Evolutionary conservation across 2,888 invertebrate species (phyloP), one percentile per base, ranked within the genome.

Genomic region (Meghimatium bilineatum): DNA sequence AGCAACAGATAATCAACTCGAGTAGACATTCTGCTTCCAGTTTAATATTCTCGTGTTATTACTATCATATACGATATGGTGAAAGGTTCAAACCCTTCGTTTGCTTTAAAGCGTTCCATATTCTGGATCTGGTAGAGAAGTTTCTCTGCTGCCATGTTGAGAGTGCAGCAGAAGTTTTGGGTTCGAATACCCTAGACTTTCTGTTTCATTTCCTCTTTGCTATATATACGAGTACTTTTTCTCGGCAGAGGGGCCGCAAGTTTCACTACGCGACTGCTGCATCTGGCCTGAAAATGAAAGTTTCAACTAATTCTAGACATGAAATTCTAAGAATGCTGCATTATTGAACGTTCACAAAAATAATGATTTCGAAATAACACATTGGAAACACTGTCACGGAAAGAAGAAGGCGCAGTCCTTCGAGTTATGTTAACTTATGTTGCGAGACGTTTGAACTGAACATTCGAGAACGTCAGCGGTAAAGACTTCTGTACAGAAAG

Each of bases 281-380:
- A 72, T 38, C 32, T 81, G 56, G 44, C 81, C 81, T 81, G 81
- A 60, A 81, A 74, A 8, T 26, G 44, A 10, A 79, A 63, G n/a
- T 63, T 8, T 26, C 3, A 63, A 23, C 60, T 63, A 5, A n/a
- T 63, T 26, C 60, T 23, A 63, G n/a, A 23, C 60, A 63, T 5
- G 72, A 10, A 71, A 38, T 26, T 1, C 8, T 26, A 38, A 23
- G 5, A 26, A 1, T 36, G 36, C 12, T n/a, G 5, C 60, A 63
- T 44, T 12, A 44, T 12, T 44, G 5, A 44, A 44, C 44, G 5
- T 12, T 44, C 12, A n/a, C n/a, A n/a, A n/a, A n/a, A n/a, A n/a
- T n/a, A n/a, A n/a, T n/a, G n/a, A n/a, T n/a, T n/a, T n/a, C n/a
- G n/a, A n/a, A n/a, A n/a, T n/a, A n/a, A n/a, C n/a, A n/a, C n/a